A percentile compares a stretch with the other conserved stretches of the same genome.
These are phyloP conservation scores for Uloborus plumipes DNA, from an alignment of 2,888 invertebrate genomes.

Conservation along the genomic window DNA sequence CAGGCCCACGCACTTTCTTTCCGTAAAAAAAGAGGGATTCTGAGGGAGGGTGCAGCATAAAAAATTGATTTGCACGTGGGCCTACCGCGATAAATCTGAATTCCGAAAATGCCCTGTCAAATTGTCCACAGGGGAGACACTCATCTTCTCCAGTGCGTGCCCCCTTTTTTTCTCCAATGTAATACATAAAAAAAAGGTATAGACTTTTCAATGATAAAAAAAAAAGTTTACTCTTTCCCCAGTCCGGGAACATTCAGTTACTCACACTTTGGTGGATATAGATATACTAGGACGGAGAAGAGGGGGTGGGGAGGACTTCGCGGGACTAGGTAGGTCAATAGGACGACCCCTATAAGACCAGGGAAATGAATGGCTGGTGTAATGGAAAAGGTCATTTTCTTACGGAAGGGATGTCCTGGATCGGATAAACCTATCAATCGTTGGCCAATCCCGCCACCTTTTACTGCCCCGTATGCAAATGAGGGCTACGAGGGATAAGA, in stretches of 20 bases:
- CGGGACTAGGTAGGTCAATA: constrained; percentile 33
- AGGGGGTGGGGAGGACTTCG: not conserved
- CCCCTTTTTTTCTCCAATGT: constrained; percentile 2
- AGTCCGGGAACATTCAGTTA: not conserved
- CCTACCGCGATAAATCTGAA: constrained; percentile 64
- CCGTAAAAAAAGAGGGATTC: not conserved
- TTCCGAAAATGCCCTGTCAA: constrained; percentile 66
- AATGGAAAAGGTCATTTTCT: constrained; percentile 39
- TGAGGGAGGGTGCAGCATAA: constrained; percentile 35
- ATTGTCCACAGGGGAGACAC: constrained; percentile 65
- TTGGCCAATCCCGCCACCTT: constrained; percentile 20
- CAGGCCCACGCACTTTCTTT: constrained; percentile 32
- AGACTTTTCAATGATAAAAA: constrained; percentile 28
- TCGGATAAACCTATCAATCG: constrained; percentile 50
- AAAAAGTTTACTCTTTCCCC: constrained; percentile 11
- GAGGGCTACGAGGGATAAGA: constrained; percentile 30
- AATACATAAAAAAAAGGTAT: constrained; percentile 16
- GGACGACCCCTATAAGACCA: constrained; percentile 21
- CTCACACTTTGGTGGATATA: constrained; percentile 39
- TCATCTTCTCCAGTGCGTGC: constrained; percentile 47
- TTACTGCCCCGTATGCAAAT: constrained; percentile 45
- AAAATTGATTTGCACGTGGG: constrained; percentile 65
- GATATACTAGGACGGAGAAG: constrained; percentile 7
- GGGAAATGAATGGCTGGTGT: constrained; percentile 45
- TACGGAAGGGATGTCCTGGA: constrained; percentile 31